Conservation (phyloP, 2,888 invertebrate species). For the Drosophila mimetica region DNA sequence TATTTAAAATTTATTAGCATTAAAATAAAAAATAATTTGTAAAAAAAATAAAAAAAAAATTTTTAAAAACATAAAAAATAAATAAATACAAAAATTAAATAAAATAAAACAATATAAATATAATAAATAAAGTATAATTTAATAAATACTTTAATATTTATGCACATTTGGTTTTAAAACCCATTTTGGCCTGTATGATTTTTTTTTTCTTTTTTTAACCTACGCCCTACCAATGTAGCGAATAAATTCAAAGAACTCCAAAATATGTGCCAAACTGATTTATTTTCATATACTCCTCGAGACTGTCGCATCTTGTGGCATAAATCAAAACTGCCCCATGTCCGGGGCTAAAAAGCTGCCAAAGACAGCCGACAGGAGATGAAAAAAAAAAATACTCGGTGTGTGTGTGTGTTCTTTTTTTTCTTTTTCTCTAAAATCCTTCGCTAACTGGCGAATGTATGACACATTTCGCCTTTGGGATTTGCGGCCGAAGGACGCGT, state of each 20-base stretch:
- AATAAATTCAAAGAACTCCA: neutral
- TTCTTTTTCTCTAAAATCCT: conserved; percentile 15
- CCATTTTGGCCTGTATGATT: too few species aligned
- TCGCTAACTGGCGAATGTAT: conserved; percentile 54
- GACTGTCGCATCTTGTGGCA: conserved; percentile 6
- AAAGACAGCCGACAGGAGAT: neutral
- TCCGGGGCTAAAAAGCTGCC: conserved; percentile 2
- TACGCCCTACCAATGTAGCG: neutral
- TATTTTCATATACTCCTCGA: conserved; percentile 2
- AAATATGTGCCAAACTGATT: neutral
- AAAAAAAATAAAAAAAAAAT: too few species aligned
- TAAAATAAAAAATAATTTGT: neutral
- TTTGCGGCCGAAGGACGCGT: conserved; percentile 55
- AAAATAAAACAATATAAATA: too few species aligned
- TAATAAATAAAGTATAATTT: too few species aligned
- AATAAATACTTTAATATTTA: too few species aligned
- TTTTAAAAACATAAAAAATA: too few species aligned
- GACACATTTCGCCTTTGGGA: conserved; percentile 49
- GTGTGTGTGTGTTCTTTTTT: neutral
- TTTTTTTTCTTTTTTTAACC: too few species aligned
- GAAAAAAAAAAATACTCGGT: neutral
- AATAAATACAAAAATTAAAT: too few species aligned
- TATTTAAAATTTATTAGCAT: neutral
- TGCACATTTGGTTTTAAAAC: too few species aligned
- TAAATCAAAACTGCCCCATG: conserved; percentile 25